Evolutionary conservation across 2,888 invertebrate genomes (phyloP).

Genomic region (Lypha dubia): DNA sequence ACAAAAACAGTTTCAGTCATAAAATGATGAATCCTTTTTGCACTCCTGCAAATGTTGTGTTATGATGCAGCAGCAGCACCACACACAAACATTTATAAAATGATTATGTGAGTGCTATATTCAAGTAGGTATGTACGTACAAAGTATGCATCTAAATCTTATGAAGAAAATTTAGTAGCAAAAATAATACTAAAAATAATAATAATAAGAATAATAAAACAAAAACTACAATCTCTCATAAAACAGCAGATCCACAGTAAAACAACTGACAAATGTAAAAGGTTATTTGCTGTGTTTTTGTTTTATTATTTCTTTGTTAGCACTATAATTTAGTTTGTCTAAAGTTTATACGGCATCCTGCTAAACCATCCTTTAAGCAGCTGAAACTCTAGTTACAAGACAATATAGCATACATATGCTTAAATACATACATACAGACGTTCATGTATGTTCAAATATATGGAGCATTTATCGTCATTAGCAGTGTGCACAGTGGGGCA

Average conservation of each 20-base stretch:
- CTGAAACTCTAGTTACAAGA: conserved; percentile 23
- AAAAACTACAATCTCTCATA: conserved; percentile 52
- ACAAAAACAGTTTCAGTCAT: conserved; percentile 40
- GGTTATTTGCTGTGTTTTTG: conserved; percentile 48
- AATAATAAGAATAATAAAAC: conserved; percentile 14
- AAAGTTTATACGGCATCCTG: conserved; percentile 49
- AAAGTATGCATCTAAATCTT: not conserved
- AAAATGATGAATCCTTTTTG: conserved; percentile 63
- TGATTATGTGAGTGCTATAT: not conserved
- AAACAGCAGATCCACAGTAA: conserved; percentile 36
- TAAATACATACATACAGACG: too few relatives aligned
- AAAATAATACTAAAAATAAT: conserved; percentile 24
- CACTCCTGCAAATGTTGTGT: conserved; percentile 37
- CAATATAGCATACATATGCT: not conserved
- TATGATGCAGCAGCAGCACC: conserved; percentile 44
- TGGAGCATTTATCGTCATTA: conserved; percentile 10
- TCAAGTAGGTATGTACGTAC: not conserved
- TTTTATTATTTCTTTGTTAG: conserved; percentile 39
- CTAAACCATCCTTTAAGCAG: conserved; percentile 1
- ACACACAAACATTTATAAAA: not conserved
- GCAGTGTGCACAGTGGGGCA: conserved; percentile 12
- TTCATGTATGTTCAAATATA: not conserved
- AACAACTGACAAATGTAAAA: conserved; percentile 65
- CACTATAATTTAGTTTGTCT: conserved; percentile 56
- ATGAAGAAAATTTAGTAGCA: conserved; percentile 32